phyloP scores from a whole-genome alignment of 2,113 vertebrate genomes.

The Zosterops lateralis region DNA sequence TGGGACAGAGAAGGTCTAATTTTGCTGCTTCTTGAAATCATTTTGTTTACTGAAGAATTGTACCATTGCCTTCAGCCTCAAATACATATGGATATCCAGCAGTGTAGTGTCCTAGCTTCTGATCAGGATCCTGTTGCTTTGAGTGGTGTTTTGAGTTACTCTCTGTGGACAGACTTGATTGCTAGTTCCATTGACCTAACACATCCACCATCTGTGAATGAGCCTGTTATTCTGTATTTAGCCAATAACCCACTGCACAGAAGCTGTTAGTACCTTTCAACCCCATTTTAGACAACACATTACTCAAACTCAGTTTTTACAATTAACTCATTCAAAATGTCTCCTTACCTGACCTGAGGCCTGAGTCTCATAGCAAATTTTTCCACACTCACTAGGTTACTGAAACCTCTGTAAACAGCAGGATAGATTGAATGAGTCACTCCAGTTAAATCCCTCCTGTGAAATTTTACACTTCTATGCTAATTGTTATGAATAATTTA shows the following conservation, averaged over 20 bases:
- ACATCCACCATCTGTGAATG: not conserved
- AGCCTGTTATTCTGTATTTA: not conserved
- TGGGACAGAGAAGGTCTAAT: not conserved
- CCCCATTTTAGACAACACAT: not conserved
- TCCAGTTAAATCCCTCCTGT: not conserved
- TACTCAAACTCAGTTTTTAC: not conserved
- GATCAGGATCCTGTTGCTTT: rapidly evolving
- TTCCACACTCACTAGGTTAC: not conserved
- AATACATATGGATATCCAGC: not conserved
- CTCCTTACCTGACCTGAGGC: not conserved
- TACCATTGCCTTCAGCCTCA: not conserved
- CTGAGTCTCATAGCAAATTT: not conserved
- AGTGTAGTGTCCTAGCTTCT: not conserved
- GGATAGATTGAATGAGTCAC: not conserved
- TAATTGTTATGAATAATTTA: constrained; percentile 29
- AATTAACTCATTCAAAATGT: not conserved
- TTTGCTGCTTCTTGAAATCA: not conserved
- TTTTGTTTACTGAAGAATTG: not conserved
- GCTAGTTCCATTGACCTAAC: not conserved
- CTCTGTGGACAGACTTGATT: not conserved
- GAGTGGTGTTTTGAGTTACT: not conserved
- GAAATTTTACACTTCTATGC: not conserved
- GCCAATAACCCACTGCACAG: not conserved
- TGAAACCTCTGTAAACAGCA: constrained; percentile 7
- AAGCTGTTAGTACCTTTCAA: not conserved